Base-by-base conservation (phyloP, 2,113 vertebrate genomes). In the Conger conger region DNA sequence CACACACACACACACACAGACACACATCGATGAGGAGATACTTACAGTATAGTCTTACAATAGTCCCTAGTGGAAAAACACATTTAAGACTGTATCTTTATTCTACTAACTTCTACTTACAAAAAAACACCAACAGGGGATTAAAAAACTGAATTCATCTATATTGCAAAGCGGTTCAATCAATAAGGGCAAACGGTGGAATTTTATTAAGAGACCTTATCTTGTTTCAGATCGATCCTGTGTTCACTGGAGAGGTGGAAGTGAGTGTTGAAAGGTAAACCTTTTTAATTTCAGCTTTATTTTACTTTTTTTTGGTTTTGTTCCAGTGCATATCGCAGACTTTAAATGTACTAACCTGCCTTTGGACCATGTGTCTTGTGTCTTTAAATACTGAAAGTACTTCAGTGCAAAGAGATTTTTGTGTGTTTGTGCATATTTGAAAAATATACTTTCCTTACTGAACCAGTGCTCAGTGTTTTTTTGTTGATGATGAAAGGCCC, bases 181-280 rank as follows among this genome's bases (percentile, higher is more conserved):
- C 84, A 81, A 36, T 80, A 81, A 35, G 54, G 50, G 45, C 53
- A 35, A 42, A 78, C 11, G 42, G 76, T 35, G 76, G 37, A 82
- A 77, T 57, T 63, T 79, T 42, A 82, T 83, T 76, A 73, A 78
- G 35, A 13, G 27, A 80, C 81, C 38, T 79, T 82, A 35, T 86
- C 54, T 83, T 8, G 36, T 87, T 82, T 11, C 80, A 99, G 98
- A 95, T 98, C 1, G 97, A 99, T 91, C 96, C 95, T 0, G 86
- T 90, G 50, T 94, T 97, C 27, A 94, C 94, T 8, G 87, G 79
- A 35, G 96, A 98, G 90, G 96, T 99, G 0, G 91, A 96, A 89
- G 94, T 93, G 81, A 93, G 93, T 79, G 91, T 97, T 23, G 87
- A 93, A 81, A 97, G 96, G 98, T 99, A 92, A 95, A 92, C 5